phyloP scores from a whole-genome alignment of 2,888 invertebrate species.

The Tromatobia lineatoria region DNA sequence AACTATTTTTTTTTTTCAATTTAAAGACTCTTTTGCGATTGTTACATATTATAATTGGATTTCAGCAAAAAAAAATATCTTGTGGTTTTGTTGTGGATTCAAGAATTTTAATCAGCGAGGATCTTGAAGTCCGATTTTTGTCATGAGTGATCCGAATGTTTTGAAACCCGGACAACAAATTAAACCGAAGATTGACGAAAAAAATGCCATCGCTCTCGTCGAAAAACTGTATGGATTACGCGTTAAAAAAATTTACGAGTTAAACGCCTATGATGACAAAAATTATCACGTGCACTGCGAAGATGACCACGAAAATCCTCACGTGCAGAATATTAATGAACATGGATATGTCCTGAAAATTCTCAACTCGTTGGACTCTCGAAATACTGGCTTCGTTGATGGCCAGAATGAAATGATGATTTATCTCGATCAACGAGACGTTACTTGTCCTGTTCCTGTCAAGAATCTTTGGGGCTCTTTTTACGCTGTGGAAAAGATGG shows the following conservation, averaged over 20 bases:
- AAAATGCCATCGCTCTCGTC: slow-evolving; percentile 87
- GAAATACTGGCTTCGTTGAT: slow-evolving; percentile 89
- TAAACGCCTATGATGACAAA: slow-evolving; percentile 93
- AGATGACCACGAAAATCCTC: slow-evolving; percentile 87
- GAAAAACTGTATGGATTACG: slow-evolving; percentile 89
- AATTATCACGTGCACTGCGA: slow-evolving; percentile 90
- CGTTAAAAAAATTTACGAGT: slow-evolving; percentile 87
- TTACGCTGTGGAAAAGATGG: slow-evolving; percentile 86
- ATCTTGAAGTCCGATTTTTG: not conserved
- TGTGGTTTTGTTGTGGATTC: not conserved
- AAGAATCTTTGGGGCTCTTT: slow-evolving; percentile 89
- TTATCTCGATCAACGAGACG: slow-evolving; percentile 88
- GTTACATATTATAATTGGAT: not conserved
- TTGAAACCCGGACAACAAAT: slow-evolving; percentile 88
- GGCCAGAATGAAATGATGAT: slow-evolving; percentile 92
- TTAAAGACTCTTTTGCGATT: not conserved
- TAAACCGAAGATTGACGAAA: slow-evolving; percentile 87
- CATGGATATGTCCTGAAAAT: slow-evolving; percentile 93
- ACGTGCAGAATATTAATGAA: slow-evolving; percentile 87
- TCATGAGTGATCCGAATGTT: slow-evolving; percentile 61
- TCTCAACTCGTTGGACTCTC: slow-evolving; percentile 93
- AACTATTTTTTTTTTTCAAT: not conserved
- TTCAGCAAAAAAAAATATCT: not conserved
- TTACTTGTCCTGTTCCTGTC: slow-evolving; percentile 91
- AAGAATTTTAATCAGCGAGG: not conserved